These are phyloP conservation scores for Vultur gryphus DNA, from an alignment of 2,797 vertebrate genomes.

Conservation along the genomic window DNA sequence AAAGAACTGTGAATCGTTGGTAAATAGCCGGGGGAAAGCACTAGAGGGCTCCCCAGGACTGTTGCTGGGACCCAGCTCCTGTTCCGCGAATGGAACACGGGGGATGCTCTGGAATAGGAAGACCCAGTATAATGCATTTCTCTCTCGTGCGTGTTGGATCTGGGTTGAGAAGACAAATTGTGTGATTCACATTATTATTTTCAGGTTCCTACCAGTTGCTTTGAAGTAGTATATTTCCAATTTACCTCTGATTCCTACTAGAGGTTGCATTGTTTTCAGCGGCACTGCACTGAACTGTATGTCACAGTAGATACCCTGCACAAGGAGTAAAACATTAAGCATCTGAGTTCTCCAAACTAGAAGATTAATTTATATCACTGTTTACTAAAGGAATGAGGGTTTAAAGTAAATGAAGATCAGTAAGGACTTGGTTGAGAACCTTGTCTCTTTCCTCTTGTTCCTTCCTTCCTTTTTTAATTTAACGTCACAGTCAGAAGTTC, in stretches of 20 bases:
- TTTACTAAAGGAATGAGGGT: neutral
- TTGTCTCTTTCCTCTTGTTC: neutral
- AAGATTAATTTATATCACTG: neutral
- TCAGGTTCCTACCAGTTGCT: neutral
- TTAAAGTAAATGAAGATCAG: neutral
- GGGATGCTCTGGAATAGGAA: neutral
- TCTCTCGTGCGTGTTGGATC: fast-evolving
- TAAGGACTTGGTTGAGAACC: neutral
- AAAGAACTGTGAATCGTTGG: neutral
- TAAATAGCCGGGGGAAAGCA: neutral
- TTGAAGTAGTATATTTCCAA: neutral
- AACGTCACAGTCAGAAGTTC: neutral
- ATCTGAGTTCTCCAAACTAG: neutral
- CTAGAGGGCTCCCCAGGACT: conserved; percentile 39
- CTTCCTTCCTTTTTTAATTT: neutral
- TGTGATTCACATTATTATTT: neutral
- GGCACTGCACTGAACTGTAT: neutral
- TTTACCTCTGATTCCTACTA: neutral
- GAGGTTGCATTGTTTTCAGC: neutral
- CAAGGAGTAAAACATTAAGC: neutral
- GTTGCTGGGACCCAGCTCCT: fast-evolving
- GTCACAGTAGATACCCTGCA: neutral
- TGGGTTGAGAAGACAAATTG: neutral
- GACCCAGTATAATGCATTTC: neutral
- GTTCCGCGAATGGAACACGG: fast-evolving